These are phyloP conservation scores for Solea senegalensis DNA, from an alignment of 2,113 vertebrate species.

Conservation along the genomic window DNA sequence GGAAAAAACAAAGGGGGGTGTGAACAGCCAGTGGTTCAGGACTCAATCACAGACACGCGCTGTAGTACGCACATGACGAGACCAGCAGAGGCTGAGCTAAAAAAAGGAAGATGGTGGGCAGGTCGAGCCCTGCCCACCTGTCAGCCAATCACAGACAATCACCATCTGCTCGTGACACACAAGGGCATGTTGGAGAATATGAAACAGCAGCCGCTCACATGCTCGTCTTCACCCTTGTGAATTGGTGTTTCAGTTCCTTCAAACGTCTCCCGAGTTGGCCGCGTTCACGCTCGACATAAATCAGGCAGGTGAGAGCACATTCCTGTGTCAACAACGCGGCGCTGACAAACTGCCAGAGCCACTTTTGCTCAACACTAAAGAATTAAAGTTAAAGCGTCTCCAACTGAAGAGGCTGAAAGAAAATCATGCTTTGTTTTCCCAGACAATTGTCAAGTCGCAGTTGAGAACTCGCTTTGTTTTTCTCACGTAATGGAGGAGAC, in stretches of 20 bases:
- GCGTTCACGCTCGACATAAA: background rate
- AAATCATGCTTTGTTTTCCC: too few relatives aligned
- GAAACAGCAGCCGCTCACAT: slow-evolving; percentile 55
- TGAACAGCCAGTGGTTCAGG: slow-evolving; percentile 2
- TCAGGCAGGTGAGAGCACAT: background rate
- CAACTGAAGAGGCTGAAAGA: too few relatives aligned
- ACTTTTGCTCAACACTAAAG: too few relatives aligned
- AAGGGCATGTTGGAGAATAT: slow-evolving; percentile 10
- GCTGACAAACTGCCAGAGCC: too few relatives aligned
- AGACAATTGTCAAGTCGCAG: too few relatives aligned
- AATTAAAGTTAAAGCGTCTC: too few relatives aligned
- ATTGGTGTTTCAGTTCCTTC: slow-evolving; percentile 3
- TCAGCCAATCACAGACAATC: slow-evolving; percentile 63
- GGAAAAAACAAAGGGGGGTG: background rate
- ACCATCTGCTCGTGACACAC: slow-evolving; percentile 21
- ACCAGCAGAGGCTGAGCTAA: slow-evolving; percentile 38
- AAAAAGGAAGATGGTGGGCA: slow-evolving; percentile 53
- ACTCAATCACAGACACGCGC: background rate
- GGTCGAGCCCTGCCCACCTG: slow-evolving; percentile 60
- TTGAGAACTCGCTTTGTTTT: too few relatives aligned
- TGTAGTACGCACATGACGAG: slow-evolving; percentile 8
- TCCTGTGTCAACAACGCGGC: too few relatives aligned
- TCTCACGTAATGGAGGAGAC: too few relatives aligned
- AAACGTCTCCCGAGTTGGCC: slow-evolving; percentile 16
- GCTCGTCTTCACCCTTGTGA: background rate